phyloP scores from a whole-genome alignment of 2,888 invertebrate genomes.

The Plemyria rubiginata region DNA sequence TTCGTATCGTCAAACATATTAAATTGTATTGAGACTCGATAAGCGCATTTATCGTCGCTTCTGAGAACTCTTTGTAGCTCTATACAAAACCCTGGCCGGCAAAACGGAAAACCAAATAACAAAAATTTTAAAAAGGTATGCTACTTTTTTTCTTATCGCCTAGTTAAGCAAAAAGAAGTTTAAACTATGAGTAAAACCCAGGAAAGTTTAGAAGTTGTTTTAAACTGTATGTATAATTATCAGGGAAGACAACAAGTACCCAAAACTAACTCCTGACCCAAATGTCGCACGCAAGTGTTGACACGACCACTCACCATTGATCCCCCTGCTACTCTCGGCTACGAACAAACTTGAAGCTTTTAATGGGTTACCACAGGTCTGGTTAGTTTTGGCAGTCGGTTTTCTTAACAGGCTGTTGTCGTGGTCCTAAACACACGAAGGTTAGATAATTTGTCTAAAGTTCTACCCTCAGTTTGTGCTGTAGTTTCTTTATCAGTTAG shows the following conservation, averaged over 20 bases:
- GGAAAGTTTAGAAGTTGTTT: slow-evolving; percentile 28
- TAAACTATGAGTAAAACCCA: slow-evolving; percentile 12
- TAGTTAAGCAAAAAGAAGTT: too few relatives aligned
- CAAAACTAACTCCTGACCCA: slow-evolving; percentile 41
- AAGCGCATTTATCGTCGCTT: too few relatives aligned
- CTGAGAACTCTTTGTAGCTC: too few relatives aligned
- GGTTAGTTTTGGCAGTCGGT: slow-evolving; percentile 47
- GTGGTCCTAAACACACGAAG: slow-evolving; percentile 68
- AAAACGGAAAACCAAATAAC: too few relatives aligned
- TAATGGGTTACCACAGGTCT: slow-evolving; percentile 52
- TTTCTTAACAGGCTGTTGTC: slow-evolving; percentile 59
- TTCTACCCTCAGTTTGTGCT: slow-evolving; percentile 52
- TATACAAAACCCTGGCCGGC: too few relatives aligned
- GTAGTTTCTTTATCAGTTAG: slow-evolving; percentile 63
- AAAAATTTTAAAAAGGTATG: too few relatives aligned
- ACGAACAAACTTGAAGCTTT: slow-evolving; percentile 23
- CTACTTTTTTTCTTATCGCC: too few relatives aligned
- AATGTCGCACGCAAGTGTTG: slow-evolving; percentile 57
- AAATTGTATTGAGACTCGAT: too few relatives aligned
- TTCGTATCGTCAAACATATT: too few relatives aligned
- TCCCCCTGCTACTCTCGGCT: slow-evolving; percentile 30
- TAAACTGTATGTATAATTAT: slow-evolving; percentile 38
- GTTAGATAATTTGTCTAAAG: slow-evolving; percentile 64
- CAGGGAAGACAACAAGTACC: slow-evolving; percentile 46
- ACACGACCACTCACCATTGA: slow-evolving; percentile 47